Conservation (phyloP, 2,888 invertebrate species). For the Drosophila quinaria region DNA sequence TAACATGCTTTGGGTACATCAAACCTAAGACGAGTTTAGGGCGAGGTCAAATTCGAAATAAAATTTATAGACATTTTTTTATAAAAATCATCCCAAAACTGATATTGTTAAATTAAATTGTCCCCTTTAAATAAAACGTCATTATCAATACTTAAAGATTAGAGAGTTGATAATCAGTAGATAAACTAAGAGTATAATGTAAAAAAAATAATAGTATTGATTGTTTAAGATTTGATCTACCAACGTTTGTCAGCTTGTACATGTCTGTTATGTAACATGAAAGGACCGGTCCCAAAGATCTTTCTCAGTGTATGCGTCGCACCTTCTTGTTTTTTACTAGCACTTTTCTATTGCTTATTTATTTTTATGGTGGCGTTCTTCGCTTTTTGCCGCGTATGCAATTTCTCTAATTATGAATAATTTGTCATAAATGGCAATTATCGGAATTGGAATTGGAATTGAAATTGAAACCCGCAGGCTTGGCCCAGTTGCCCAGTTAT, state of each 20-base stretch:
- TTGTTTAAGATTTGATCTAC: neutral
- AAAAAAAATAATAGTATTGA: neutral
- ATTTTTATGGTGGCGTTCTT: conserved; percentile 23
- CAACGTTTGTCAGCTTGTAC: neutral
- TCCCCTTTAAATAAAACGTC: too few species aligned
- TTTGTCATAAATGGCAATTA: conserved; percentile 76
- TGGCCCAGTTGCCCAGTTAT: conserved; percentile 52
- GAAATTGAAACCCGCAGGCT: conserved; percentile 35
- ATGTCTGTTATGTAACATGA: too few species aligned
- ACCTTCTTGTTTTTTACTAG: neutral
- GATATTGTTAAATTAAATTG: too few species aligned
- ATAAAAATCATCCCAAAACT: too few species aligned
- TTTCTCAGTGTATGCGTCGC: conserved; percentile 1
- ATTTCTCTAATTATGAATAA: conserved; percentile 74
- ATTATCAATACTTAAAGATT: too few species aligned
- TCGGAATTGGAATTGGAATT: conserved; percentile 63
- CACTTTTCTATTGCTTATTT: conserved; percentile 7
- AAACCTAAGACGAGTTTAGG: conserved; percentile 16
- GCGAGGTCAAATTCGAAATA: conserved; percentile 5
- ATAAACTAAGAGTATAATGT: neutral
- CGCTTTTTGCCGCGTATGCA: conserved; percentile 44
- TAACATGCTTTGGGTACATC: neutral
- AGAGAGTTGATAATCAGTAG: too few species aligned
- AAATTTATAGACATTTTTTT: too few species aligned
- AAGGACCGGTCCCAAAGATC: neutral